Evolutionary conservation across 2,888 invertebrate species (phyloP), one percentile per base, ranked within the genome.

Genomic region (Pollenia griseotomentosa): DNA sequence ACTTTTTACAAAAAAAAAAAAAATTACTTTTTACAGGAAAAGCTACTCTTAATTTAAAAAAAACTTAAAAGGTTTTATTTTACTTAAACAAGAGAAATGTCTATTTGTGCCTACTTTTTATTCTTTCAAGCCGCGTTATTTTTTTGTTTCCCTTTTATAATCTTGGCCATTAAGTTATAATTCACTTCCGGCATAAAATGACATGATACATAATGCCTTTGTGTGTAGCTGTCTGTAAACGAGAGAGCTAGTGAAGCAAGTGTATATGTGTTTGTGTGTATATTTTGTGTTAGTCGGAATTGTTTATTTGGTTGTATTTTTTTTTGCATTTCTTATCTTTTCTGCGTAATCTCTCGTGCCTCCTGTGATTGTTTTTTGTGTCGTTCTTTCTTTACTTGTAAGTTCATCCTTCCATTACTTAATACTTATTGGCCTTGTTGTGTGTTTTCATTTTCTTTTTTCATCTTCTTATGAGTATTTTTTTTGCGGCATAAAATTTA

Each of bases 121-220:
- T 33, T 33, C 33, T 33, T 6, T 33, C 33, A 33, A 33, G 33
- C 19, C 19, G 14, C 63, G 42, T 4, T 23, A 42, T 16, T 68
- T 66, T 53, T 48, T 40, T 57, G 23, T 33, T 66, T 66, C 51
- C 57, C 63, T 68, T 78, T 79, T 84, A 83, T 88, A 89, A 89
- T 89, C 88, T 89, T 79, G 80, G 61, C 88, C 88, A 88, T 89
- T 89, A 89, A 89, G 88, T 88, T 88, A 86, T 88, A 89, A 89
- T 88, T 88, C 88, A 89, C 89, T 89, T 89, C 88, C 88, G 89
- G 86, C 89, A 81, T 88, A 85, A 88, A 88, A 84, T 88, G 88
- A 88, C 86, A 88, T 73, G 83, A 79, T 88, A 88, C 85, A 88
- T 68, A 79, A 83, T 86, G 88, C 73, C 82, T 74, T 82, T 33